Percentiles rank a stretch among this genome's conserved stretches.
These are phyloP conservation scores for Ophonus ardosiacus DNA, from an alignment of 2,888 invertebrate species.

Conservation along the genomic window DNA sequence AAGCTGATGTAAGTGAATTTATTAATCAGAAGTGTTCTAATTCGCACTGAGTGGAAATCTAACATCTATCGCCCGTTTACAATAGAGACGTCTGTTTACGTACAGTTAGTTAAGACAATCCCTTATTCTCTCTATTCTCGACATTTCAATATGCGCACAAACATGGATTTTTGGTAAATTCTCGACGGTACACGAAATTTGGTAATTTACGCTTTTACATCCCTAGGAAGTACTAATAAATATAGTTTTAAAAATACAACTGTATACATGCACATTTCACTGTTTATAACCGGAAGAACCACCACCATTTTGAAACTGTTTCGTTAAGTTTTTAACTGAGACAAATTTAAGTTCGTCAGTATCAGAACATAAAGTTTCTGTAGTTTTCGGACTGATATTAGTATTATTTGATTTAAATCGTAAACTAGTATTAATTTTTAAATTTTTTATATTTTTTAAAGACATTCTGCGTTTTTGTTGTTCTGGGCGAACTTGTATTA, in stretches of 20 bases:
- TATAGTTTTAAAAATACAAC: neutral
- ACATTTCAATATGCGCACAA: no score
- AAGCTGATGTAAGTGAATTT: no score
- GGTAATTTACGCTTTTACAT: no score
- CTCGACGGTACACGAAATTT: no score
- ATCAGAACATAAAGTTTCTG: conserved; percentile 63
- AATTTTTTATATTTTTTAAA: conserved; percentile 71
- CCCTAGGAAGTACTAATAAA: no score
- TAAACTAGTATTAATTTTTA: conserved; percentile 69
- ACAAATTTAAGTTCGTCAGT: conserved; percentile 63
- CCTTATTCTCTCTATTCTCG: no score
- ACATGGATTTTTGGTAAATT: no score
- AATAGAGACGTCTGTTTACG: no score
- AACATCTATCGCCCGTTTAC: no score
- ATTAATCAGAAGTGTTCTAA: no score
- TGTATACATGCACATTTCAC: conserved; percentile 42
- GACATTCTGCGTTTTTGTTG: conserved; percentile 66
- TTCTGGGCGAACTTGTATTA: conserved; percentile 36
- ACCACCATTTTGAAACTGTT: conserved; percentile 66
- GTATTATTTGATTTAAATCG: conserved; percentile 63
- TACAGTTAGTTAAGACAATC: no score
- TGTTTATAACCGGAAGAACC: conserved; percentile 5
- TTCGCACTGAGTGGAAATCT: no score
- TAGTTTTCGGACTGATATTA: conserved; percentile 64
- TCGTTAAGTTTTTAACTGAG: conserved; percentile 70